Conservation (phyloP, 2,888 invertebrate species). For the Tyria jacobaeae region DNA sequence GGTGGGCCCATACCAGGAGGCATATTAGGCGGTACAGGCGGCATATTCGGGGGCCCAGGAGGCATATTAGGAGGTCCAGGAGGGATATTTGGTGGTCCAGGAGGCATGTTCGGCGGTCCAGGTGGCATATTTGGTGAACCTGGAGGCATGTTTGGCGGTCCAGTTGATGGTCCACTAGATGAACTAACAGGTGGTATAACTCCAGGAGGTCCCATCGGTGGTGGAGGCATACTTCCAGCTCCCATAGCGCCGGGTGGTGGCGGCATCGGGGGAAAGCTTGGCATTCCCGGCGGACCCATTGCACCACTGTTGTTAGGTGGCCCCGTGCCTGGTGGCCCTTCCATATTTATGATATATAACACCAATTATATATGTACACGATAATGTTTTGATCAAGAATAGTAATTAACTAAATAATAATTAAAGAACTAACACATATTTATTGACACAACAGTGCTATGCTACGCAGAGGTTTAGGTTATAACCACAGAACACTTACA, state of each 20-base stretch:
- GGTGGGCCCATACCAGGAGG: constrained; percentile 54
- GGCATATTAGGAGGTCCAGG: constrained; percentile 50
- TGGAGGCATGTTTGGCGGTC: constrained; percentile 23
- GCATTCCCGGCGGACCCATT: constrained; percentile 70
- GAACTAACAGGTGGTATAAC: constrained; percentile 65
- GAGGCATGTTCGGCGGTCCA: constrained; percentile 34
- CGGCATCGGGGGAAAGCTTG: constrained; percentile 68
- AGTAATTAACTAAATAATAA: not conserved
- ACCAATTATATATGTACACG: constrained; percentile 7
- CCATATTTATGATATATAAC: constrained; percentile 58
- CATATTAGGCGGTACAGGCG: constrained; percentile 39
- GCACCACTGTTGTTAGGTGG: constrained; percentile 67
- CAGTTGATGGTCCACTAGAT: constrained; percentile 55
- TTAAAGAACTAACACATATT: constrained; percentile 1
- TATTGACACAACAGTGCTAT: constrained; percentile 19
- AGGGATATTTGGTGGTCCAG: constrained; percentile 56
- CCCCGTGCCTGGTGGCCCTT: constrained; percentile 78
- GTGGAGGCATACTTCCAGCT: constrained; percentile 53
- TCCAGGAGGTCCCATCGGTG: constrained; percentile 69
- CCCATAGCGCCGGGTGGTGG: constrained; percentile 71
- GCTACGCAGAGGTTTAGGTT: no score
- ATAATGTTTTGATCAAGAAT: constrained; percentile 1
- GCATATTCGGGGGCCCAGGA: constrained; percentile 59
- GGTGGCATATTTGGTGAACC: constrained; percentile 39
- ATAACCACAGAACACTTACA: no score